Conservation (phyloP, 2,888 invertebrate species). For the Lithophane leautieri region DNA sequence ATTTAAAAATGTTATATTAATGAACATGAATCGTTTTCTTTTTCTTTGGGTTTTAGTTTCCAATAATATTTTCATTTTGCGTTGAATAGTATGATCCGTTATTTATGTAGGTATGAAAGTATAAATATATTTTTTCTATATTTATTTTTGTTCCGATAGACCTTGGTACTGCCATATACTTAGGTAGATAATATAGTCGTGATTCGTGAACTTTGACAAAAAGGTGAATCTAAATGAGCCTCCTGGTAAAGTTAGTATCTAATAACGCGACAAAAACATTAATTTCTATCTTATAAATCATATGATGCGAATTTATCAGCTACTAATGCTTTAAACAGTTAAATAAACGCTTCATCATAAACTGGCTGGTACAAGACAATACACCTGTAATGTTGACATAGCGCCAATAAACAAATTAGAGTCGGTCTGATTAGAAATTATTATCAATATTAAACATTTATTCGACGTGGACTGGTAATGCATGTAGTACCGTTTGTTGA, state of each 20-base stretch:
- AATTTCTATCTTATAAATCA: background rate
- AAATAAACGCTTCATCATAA: conserved; percentile 42
- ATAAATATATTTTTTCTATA: too few relatives aligned
- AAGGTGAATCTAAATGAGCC: too few relatives aligned
- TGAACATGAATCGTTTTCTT: too few relatives aligned
- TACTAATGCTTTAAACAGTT: background rate
- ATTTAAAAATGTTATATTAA: background rate
- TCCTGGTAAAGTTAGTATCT: background rate
- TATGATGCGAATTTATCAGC: background rate
- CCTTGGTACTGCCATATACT: too few relatives aligned
- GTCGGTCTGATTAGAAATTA: conserved; percentile 39
- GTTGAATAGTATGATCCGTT: background rate
- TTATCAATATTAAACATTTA: conserved; percentile 29
- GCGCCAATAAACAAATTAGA: conserved; percentile 51
- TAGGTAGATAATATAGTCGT: background rate
- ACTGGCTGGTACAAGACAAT: conserved; percentile 42
- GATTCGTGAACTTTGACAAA: background rate
- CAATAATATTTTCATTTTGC: background rate
- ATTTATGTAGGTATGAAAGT: background rate
- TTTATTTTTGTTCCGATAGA: too few relatives aligned
- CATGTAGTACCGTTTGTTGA: background rate
- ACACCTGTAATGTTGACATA: conserved; percentile 56
- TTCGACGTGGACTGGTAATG: background rate
- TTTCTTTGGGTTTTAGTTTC: background rate
- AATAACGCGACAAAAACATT: background rate